Evolutionary conservation across 2,797 vertebrate species (phyloP).

Genomic region (Sebastes trivittatus): DNA sequence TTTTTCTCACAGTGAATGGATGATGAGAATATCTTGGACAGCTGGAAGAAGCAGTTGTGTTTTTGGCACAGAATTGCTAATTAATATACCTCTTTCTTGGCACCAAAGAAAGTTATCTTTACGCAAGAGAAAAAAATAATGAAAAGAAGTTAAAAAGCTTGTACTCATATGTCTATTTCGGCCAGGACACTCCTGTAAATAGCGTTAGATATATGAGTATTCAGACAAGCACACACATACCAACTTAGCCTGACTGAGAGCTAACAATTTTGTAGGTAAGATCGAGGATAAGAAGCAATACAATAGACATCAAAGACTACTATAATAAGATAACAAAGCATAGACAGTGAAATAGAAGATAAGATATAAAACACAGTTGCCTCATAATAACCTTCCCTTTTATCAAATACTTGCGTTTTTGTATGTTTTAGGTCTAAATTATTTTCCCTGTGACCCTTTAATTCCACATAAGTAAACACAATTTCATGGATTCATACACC

Average conservation of each 20-base stretch:
- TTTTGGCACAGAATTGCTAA: constrained; percentile 29
- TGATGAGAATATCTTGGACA: constrained; percentile 19
- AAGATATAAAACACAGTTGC: background rate
- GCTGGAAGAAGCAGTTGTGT: background rate
- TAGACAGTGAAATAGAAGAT: background rate
- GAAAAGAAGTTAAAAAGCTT: background rate
- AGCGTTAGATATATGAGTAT: background rate
- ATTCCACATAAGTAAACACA: background rate
- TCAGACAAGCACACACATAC: background rate
- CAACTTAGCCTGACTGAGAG: background rate
- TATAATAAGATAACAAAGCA: background rate
- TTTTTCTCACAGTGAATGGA: constrained; percentile 34
- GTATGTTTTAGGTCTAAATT: background rate
- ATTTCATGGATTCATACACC: background rate
- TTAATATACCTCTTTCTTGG: constrained; percentile 19
- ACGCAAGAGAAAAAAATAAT: background rate
- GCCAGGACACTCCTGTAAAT: background rate
- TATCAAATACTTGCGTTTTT: background rate
- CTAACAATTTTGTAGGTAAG: background rate
- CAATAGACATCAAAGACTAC: background rate
- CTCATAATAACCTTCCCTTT: background rate
- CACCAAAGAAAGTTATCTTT: constrained; percentile 7
- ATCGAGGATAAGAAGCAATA: background rate
- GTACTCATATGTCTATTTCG: background rate
- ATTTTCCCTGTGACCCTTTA: background rate